Percentiles rank a stretch among this genome's conserved stretches.
These are phyloP conservation scores for Itoplectis maculator DNA, from an alignment of 2,888 invertebrate species.

Conservation along the genomic window DNA sequence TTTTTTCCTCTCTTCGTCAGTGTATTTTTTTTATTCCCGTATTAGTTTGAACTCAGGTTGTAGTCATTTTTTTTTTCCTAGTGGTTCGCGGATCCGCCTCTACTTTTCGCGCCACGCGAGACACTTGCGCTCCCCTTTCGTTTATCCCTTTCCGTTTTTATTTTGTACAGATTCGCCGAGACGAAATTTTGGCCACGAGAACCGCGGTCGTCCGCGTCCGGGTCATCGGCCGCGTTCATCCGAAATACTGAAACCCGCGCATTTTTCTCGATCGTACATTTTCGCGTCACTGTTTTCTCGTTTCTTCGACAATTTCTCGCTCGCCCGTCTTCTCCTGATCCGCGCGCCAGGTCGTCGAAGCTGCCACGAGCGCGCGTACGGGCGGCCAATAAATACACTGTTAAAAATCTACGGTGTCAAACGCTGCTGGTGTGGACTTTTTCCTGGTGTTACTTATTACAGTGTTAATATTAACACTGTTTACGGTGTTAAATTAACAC, in stretches of 20 bases:
- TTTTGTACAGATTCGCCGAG: constrained; percentile 67
- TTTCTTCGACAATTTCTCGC: constrained; percentile 14
- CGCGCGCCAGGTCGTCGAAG: too few species aligned
- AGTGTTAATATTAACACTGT: too few species aligned
- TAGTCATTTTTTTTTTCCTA: constrained; percentile 13
- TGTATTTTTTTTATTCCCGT: constrained; percentile 35
- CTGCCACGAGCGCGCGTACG: too few species aligned
- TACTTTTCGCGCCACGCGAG: constrained; percentile 63
- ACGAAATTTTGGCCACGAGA: constrained; percentile 58
- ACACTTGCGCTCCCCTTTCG: constrained; percentile 69
- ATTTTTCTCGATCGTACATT: background rate
- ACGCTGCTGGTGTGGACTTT: too few species aligned
- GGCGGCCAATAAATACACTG: too few species aligned
- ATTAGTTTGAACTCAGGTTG: constrained; percentile 58
- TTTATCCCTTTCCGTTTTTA: constrained; percentile 39
- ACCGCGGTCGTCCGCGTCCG: too few species aligned
- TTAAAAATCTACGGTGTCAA: too few species aligned
- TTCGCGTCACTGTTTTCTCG: background rate
- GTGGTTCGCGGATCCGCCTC: constrained; percentile 21
- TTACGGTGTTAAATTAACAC: too few species aligned
- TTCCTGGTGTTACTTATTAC: too few species aligned
- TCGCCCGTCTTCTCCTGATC: too few species aligned
- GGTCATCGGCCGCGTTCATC: too few species aligned
- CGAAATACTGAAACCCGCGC: constrained; percentile 8
- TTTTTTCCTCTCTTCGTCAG: constrained; percentile 58